Evolutionary conservation across 2,797 vertebrate species (phyloP), one percentile per base, ranked within the genome.

Genomic region (Sphaeramia orbicularis): DNA sequence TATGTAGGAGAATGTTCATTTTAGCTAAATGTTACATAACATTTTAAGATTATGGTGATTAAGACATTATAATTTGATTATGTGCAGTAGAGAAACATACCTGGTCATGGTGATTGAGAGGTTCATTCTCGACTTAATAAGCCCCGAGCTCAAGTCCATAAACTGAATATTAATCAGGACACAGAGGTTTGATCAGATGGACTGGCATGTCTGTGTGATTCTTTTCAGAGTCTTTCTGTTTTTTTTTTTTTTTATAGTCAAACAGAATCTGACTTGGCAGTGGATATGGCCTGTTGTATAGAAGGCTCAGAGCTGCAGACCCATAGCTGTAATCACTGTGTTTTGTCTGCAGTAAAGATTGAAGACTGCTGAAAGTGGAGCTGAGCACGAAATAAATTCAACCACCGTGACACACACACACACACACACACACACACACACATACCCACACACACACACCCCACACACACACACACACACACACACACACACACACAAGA

Each of bases 301-400:
- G 59, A 56, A 61, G 62, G 81, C 80, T 64, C 27, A 35, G 72
- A 80, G 85, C 83, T 84, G 65, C 75, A 71, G 66, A 81, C 77
- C 76, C 82, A 72, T 70, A 86, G 70, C 80, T 81, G 86, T 86
- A 89, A 89, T 92, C 84, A 86, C 52, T 77, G 67, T 78, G 77
- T 86, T 87, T 83, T 86, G 84, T 89, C 80, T 76, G 75, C 62
- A 80, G 72, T 55, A 47, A 86, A 86, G 78, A 90, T 74, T 84
- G 85, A 90, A 61, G 70, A 84, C 55, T 67, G 68, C 67, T 84
- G 68, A 85, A 87, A 80, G 75, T 62, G 74, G 75, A 90, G 73
- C 74, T 62, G 65, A 85, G 59, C 62, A 55, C 55, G 76, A 56
- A 80, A 70, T 70, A 58, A 81, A 84, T 67, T 74, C 69, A 59